Percentiles rank a stretch among this genome's conserved stretches.
phyloP scores from a whole-genome alignment of 2,888 invertebrate genomes.

The Sinopyrophorus schimmeli region DNA sequence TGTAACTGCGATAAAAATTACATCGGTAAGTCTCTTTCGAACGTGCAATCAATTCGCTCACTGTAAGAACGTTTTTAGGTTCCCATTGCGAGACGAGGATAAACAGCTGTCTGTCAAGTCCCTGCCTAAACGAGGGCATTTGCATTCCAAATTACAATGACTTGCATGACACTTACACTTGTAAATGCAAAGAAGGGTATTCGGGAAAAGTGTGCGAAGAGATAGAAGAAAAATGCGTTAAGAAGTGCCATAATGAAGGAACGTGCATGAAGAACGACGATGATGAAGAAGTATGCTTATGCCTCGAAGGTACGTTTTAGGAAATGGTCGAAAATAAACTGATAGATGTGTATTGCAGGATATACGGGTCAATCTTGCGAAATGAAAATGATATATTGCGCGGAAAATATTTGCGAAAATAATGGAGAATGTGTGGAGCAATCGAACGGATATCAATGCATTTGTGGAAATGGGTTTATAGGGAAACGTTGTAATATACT shows the following conservation, averaged over 20 bases:
- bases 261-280: conserved; percentile 56
- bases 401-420: conserved; percentile 51
- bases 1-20: conserved; percentile 60
- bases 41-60: neutral
- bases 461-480: conserved; percentile 57
- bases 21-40: conserved; percentile 54
- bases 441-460: conserved; percentile 55
- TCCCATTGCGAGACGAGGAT: conserved; percentile 58
- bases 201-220: conserved; percentile 59
- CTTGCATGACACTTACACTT: conserved; percentile 46
- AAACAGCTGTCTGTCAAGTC: conserved; percentile 58
- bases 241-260: conserved; percentile 58
- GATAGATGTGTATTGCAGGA: conserved; percentile 35
- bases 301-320: conserved; percentile 45
- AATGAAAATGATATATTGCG: conserved; percentile 40
- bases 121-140: conserved; percentile 60
- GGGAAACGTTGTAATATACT: conserved; percentile 60
- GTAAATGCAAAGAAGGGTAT: conserved; percentile 58
- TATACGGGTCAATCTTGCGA: conserved; percentile 51
- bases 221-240: conserved; percentile 47
- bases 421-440: conserved; percentile 53
- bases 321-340: neutral
- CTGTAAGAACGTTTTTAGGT: conserved; percentile 49
- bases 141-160: conserved; percentile 49
- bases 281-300: conserved; percentile 54